Conservation (phyloP, 2,797 vertebrate genomes). For the Streptopelia turtur region DNA sequence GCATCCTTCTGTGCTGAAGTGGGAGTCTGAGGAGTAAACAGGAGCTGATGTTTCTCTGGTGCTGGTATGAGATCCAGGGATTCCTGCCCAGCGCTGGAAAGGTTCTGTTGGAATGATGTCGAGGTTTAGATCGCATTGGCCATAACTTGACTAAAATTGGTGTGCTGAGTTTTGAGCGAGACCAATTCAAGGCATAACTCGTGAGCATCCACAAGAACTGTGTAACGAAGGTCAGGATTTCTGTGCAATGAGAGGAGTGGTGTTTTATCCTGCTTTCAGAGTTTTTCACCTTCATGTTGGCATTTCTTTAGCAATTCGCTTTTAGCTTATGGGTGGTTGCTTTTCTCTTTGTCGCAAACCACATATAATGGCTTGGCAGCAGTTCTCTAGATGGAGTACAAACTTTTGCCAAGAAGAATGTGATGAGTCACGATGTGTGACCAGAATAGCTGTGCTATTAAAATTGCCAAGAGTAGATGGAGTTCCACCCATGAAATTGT, state of each 20-base stretch:
- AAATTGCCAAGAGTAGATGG: neutral
- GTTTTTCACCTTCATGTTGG: neutral
- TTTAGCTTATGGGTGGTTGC: neutral
- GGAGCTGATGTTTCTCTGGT: neutral
- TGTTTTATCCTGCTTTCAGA: neutral
- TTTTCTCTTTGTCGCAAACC: neutral
- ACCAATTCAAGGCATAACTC: neutral
- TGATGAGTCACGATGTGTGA: conserved; percentile 14
- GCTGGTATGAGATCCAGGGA: neutral
- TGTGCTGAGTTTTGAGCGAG: neutral
- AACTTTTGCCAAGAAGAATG: conserved; percentile 11
- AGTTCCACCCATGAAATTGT: neutral
- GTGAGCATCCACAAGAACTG: neutral
- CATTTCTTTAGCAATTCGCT: neutral
- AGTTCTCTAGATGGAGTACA: neutral
- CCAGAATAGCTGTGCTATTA: neutral
- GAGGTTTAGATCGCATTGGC: neutral
- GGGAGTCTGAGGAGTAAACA: neutral
- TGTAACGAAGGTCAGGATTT: neutral
- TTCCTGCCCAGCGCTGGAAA: neutral
- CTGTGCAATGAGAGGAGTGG: neutral
- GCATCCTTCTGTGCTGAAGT: neutral
- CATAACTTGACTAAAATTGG: neutral
- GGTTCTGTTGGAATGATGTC: neutral
- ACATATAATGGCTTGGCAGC: neutral